Evolutionary conservation across 1,140 invertebrate genomes (phyloP).

Genomic region (Gonioctena quinquepunctata): DNA sequence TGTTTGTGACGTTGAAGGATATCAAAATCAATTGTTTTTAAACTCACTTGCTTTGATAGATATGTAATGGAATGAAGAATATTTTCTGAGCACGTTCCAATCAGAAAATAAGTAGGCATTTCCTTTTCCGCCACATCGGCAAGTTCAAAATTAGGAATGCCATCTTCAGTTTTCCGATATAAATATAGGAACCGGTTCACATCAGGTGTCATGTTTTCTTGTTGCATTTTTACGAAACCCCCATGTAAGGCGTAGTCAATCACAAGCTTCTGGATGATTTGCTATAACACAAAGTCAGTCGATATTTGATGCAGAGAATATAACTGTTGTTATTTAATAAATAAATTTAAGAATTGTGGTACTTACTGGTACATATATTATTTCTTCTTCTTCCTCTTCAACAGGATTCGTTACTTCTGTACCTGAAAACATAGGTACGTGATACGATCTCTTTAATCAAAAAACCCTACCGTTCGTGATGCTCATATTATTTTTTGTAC

Average conservation of each 20-base stretch:
- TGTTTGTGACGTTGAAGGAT: too few species aligned
- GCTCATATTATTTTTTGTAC: too few species aligned
- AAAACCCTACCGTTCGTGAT: too few species aligned
- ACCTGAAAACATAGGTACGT: slow-evolving; percentile 1
- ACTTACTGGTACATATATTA: slow-evolving; percentile 60
- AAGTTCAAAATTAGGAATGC: slow-evolving; percentile 61
- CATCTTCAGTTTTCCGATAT: slow-evolving; percentile 63
- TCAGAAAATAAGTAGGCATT: slow-evolving; percentile 67
- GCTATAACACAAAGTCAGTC: too few species aligned
- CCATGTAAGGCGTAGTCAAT: slow-evolving; percentile 69
- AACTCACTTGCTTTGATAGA: slow-evolving; percentile 52
- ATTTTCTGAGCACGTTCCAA: slow-evolving; percentile 64
- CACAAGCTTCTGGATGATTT: slow-evolving; percentile 67
- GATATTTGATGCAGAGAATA: too few species aligned
- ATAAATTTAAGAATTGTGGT: background rate
- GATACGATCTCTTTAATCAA: too few species aligned
- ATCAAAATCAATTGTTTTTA: too few species aligned
- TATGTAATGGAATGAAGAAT: slow-evolving; percentile 61
- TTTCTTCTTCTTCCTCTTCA: slow-evolving; percentile 44
- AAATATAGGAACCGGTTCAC: slow-evolving; percentile 69
- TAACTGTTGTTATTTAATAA: background rate
- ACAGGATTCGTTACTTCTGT: slow-evolving; percentile 4
- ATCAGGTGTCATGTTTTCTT: slow-evolving; percentile 51
- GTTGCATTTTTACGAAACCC: slow-evolving; percentile 65
- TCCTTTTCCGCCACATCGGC: slow-evolving; percentile 58